Evolutionary conservation across 2,888 invertebrate genomes (phyloP).

Genomic region (Agrenia bidenticulata): DNA sequence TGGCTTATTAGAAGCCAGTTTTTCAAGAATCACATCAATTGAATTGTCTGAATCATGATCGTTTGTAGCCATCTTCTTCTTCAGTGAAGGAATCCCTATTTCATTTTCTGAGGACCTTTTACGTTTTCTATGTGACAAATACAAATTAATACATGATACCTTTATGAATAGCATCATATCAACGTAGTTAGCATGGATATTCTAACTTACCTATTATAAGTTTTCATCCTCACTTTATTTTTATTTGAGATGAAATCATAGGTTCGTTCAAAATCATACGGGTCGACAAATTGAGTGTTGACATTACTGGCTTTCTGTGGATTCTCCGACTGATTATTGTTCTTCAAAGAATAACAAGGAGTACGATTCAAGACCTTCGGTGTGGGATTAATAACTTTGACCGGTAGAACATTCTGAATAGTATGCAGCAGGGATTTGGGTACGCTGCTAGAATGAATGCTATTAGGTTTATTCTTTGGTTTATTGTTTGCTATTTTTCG

Average conservation of each 20-base stretch:
- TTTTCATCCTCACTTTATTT: not conserved
- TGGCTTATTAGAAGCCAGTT: not conserved
- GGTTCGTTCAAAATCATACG: not conserved
- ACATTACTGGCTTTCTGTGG: not conserved
- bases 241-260: not conserved
- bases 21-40: not conserved
- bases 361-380: not conserved
- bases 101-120: not conserved
- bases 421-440: too few species aligned
- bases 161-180: not conserved
- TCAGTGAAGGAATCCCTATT: not conserved
- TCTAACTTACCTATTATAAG: slow-evolving; percentile 1
- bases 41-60: not conserved
- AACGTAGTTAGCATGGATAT: too few species aligned
- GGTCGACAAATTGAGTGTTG: slow-evolving; percentile 5
- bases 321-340: not conserved
- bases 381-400: not conserved
- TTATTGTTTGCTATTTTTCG: too few species aligned
- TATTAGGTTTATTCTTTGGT: too few species aligned
- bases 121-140: not conserved
- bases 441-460: too few species aligned
- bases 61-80: not conserved
- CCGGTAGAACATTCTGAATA: not conserved
- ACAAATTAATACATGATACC: not conserved
- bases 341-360: not conserved